Evolutionary conservation across 2,113 vertebrate species (phyloP), one percentile per base, ranked within the genome.

Genomic region (Toxostoma redivivum): DNA sequence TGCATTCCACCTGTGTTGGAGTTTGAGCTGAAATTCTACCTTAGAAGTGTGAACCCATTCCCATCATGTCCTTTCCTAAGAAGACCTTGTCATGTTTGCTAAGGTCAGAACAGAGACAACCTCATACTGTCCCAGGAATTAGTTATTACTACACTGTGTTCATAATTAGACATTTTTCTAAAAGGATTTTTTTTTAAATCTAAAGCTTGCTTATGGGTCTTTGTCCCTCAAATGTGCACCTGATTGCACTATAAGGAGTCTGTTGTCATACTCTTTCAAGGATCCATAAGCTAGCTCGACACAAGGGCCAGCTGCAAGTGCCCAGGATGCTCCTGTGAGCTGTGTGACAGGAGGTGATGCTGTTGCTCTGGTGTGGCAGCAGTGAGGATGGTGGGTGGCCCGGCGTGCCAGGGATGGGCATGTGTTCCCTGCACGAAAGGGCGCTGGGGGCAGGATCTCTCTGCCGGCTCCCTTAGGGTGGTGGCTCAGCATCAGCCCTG

Each of bases 371-470:
- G 8, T 15, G 73, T 25, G 87, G 74, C 65, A 65, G 74, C 71
- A 73, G 56, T 1, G 12, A 66, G 51, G 54, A 44, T 21, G 47
- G 54, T 33, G 73, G 47, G 82, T 76, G 83, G n/a, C 25, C 61
- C 1, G 3, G 45, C 6, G 0, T 47, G 66, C 61, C 2, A 3
- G 65, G 35, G 53, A 11, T 7, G 4, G 56, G 6, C 14, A 35
- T 15, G 38, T 69, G 37, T 20, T 60, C 61, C 71, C 44, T 2
- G 3, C 2, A 3, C 5, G 7, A 2, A 9, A 42, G 47, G 61
- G 44, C 9, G 58, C 77, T 42, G 71, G 57, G 71, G 53, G 33
- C 69, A 57, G 65, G 21, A 81, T 65, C 17, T 15, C 48, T 60
- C 37, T 6, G 1, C 33, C 3, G 15, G 74, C 54, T 77, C 28